Percentiles rank a stretch among this genome's conserved stretches.
phyloP scores from a whole-genome alignment of 1,140 invertebrate genomes.

The Leptonema lineaticorne region DNA sequence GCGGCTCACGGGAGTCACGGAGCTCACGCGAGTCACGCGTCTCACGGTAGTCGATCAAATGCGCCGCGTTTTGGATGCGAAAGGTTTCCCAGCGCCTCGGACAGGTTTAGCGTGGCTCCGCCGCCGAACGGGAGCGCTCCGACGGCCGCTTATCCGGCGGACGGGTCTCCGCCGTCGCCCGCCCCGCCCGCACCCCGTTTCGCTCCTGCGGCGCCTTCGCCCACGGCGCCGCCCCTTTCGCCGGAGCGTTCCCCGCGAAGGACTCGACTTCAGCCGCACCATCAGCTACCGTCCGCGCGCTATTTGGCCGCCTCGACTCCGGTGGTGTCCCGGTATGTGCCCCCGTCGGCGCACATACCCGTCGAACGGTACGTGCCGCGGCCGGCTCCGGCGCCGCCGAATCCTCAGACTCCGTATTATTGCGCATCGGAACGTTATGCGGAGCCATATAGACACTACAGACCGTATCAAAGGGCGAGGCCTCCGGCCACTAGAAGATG shows the following conservation, averaged over 20 bases:
- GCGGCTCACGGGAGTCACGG: slow-evolving; percentile 55
- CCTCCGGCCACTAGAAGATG: slow-evolving; percentile 53
- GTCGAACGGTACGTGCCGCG: slow-evolving; percentile 60
- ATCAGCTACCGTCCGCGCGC: slow-evolving; percentile 56
- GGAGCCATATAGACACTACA: slow-evolving; percentile 56
- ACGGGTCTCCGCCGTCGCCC: slow-evolving; percentile 56
- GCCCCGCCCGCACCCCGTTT: slow-evolving; percentile 44
- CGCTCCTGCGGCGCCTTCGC: slow-evolving; percentile 46
- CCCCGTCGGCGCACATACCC: slow-evolving; percentile 55
- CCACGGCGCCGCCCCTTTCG: slow-evolving; percentile 52
- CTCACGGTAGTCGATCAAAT: slow-evolving; percentile 56
- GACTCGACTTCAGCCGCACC: slow-evolving; percentile 52
- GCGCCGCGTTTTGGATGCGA: slow-evolving; percentile 55
- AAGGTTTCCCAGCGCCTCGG: slow-evolving; percentile 55
- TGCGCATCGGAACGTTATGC: slow-evolving; percentile 52
- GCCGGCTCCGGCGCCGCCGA: slow-evolving; percentile 53
- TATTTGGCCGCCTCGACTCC: slow-evolving; percentile 62
- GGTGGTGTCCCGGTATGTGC: slow-evolving; percentile 57
- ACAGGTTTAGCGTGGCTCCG: slow-evolving; percentile 56
- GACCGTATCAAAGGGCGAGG: slow-evolving; percentile 52
- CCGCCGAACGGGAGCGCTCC: slow-evolving; percentile 45
- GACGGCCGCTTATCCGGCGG: slow-evolving; percentile 49
- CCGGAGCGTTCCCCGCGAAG: slow-evolving; percentile 51
- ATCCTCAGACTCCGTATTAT: slow-evolving; percentile 47
- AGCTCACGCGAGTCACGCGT: slow-evolving; percentile 54